Evolutionary conservation across 2,797 vertebrate genomes (phyloP).

Genomic region (Syngnathus acus): DNA sequence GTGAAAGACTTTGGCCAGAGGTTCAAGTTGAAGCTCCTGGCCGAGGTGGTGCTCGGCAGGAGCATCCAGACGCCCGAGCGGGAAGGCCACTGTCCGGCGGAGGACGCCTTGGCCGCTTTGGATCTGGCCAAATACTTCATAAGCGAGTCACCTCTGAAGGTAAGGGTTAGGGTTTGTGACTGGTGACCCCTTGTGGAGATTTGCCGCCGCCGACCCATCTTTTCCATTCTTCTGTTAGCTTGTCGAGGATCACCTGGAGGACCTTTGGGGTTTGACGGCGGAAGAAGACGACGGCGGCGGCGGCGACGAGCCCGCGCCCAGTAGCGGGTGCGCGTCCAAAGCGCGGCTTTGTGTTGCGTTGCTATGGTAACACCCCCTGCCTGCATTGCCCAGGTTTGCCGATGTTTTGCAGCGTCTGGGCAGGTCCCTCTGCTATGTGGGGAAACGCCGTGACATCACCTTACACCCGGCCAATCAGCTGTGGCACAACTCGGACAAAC

Average conservation of each 20-base stretch:
- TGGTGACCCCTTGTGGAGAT: no score
- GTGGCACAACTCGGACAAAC: slow-evolving; percentile 71
- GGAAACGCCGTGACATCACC: slow-evolving; percentile 39
- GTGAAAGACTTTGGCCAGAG: slow-evolving; percentile 65
- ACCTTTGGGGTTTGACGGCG: slow-evolving; percentile 52
- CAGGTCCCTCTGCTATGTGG: slow-evolving; percentile 56
- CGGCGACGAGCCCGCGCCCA: slow-evolving; percentile 19
- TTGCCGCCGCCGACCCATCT: no score
- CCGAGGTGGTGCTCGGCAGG: slow-evolving; percentile 78
- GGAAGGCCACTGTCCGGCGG: slow-evolving; percentile 76
- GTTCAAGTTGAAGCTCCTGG: slow-evolving; percentile 84
- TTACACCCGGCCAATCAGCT: slow-evolving; percentile 54
- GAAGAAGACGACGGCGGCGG: not conserved
- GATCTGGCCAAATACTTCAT: slow-evolving; percentile 86
- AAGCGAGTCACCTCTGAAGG: slow-evolving; percentile 75
- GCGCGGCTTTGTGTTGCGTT: not conserved
- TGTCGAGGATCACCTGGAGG: slow-evolving; percentile 53
- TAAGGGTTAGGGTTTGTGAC: slow-evolving; percentile 32
- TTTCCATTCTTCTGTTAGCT: slow-evolving; percentile 41
- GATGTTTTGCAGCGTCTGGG: slow-evolving; percentile 65
- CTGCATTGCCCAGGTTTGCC: slow-evolving; percentile 60
- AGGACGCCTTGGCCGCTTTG: slow-evolving; percentile 80
- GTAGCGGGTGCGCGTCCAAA: slow-evolving; percentile 32
- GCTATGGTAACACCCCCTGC: no score
- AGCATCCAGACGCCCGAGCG: slow-evolving; percentile 73